Conservation (phyloP, 2,888 invertebrate genomes). For the Lasioglossum calceatum region DNA sequence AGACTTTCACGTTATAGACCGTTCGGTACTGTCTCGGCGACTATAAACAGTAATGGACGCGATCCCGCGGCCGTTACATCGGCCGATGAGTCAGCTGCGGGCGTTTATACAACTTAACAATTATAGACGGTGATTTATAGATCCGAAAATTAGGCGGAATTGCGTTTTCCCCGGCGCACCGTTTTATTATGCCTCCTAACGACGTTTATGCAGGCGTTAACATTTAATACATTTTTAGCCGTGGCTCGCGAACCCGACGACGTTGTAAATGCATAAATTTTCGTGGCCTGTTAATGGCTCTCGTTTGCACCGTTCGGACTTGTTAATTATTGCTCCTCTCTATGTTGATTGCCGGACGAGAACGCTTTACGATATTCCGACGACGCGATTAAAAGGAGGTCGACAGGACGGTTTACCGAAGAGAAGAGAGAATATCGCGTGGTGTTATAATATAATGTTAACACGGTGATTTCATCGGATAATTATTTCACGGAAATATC, state of each 20-base stretch:
- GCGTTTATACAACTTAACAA: conserved; percentile 13
- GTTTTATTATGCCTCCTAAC: not conserved
- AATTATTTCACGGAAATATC: conserved; percentile 3
- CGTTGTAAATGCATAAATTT: conserved; percentile 6
- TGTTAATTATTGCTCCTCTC: conserved; percentile 5
- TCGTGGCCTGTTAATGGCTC: not conserved
- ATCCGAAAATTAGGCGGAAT: conserved; percentile 3
- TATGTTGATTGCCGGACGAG: not conserved
- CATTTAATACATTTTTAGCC: conserved; percentile 2
- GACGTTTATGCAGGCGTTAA: not conserved
- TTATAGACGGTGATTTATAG: conserved; percentile 9
- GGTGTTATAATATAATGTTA: not conserved
- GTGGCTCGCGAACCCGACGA: not conserved
- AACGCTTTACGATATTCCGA: not conserved
- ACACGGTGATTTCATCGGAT: not conserved
- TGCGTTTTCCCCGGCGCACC: not conserved
- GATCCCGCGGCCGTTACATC: not conserved
- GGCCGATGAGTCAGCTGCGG: not conserved
- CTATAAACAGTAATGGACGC: conserved; percentile 1
- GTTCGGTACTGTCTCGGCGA: not conserved
- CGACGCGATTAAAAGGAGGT: not conserved
- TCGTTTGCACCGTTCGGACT: not conserved
- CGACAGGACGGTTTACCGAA: not conserved
- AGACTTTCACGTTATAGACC: conserved; percentile 3
- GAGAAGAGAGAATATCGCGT: not conserved